Percentiles rank a stretch among this genome's conserved stretches.
These are phyloP conservation scores for Rhingia rostrata DNA, from an alignment of 2,888 invertebrate genomes.

Conservation along the genomic window DNA sequence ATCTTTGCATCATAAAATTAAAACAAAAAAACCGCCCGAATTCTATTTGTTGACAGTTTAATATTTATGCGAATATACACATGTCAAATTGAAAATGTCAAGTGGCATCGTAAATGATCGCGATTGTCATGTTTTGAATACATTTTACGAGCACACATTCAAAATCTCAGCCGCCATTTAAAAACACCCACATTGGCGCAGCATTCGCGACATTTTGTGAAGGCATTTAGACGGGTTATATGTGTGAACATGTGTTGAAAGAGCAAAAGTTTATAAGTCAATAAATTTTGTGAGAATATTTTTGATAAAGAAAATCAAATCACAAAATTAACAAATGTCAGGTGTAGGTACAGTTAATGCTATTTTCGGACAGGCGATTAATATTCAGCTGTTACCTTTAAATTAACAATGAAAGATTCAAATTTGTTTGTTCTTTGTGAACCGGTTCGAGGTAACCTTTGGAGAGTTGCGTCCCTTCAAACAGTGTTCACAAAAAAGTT, in stretches of 20 bases:
- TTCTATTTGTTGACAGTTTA: background rate
- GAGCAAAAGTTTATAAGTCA: conserved; percentile 44
- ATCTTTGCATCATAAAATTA: background rate
- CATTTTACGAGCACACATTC: conserved; percentile 19
- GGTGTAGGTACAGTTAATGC: too few species aligned
- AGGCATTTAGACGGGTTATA: conserved; percentile 31
- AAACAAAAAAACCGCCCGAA: background rate
- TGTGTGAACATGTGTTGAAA: conserved; percentile 33
- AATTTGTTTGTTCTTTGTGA: conserved; percentile 70
- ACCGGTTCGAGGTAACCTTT: conserved; percentile 83
- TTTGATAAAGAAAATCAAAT: conserved; percentile 22
- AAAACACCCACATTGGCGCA: conserved; percentile 43
- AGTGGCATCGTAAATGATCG: conserved; percentile 34
- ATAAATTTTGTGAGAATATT: conserved; percentile 9
- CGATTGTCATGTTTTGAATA: conserved; percentile 55
- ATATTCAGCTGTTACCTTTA: too few species aligned
- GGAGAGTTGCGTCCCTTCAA: too few species aligned
- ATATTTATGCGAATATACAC: conserved; percentile 2
- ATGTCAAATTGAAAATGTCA: conserved; percentile 45
- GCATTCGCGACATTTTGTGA: conserved; percentile 1
- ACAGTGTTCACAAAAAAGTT: background rate
- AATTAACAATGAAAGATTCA: too few species aligned
- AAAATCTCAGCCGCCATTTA: conserved; percentile 28
- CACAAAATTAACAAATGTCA: background rate
- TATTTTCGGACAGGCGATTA: background rate